These are phyloP conservation scores for Drosophila littoralis DNA, from an alignment of 1,140 invertebrate species.

Conservation along the genomic window DNA sequence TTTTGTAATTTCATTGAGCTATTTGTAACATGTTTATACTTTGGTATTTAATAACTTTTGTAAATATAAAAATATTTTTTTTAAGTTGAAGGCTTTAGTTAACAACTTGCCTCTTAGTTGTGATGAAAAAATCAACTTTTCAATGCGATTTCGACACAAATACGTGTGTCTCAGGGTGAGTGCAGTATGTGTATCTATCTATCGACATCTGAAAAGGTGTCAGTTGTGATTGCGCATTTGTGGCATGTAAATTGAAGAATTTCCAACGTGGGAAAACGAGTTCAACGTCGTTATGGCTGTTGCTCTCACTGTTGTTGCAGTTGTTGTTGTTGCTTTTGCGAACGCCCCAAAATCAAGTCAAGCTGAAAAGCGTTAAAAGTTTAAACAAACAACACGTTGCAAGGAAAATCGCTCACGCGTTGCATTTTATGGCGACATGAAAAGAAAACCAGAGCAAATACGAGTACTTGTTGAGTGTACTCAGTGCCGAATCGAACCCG, in stretches of 20 bases:
- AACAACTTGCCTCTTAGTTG: too few relatives aligned
- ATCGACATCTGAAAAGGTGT: slow-evolving; percentile 67
- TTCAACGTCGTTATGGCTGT: slow-evolving; percentile 47
- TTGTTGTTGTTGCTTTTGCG: slow-evolving; percentile 22
- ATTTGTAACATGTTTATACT: too few relatives aligned
- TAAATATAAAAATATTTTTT: too few relatives aligned
- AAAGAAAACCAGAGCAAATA: slow-evolving; percentile 58
- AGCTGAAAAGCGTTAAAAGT: slow-evolving; percentile 74
- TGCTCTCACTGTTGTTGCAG: slow-evolving; percentile 21
- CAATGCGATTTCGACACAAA: slow-evolving; percentile 12
- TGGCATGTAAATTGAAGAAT: slow-evolving; percentile 80
- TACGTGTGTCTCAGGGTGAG: slow-evolving; percentile 35
- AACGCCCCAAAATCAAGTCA: slow-evolving; percentile 71
- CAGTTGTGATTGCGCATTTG: slow-evolving; percentile 71
- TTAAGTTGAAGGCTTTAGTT: too few relatives aligned
- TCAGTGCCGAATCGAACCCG: not conserved
- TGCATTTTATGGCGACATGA: slow-evolving; percentile 48
- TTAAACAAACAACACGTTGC: slow-evolving; percentile 67
- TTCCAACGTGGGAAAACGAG: slow-evolving; percentile 81
- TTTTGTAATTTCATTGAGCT: too few relatives aligned
- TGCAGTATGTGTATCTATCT: slow-evolving; percentile 41
- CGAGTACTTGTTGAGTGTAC: slow-evolving; percentile 40
- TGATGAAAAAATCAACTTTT: too few relatives aligned
- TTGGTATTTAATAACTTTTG: too few relatives aligned
- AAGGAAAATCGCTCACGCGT: slow-evolving; percentile 67